Evolutionary conservation across 2,113 vertebrate genomes (phyloP).

Genomic region (Stegostoma tigrinum): DNA sequence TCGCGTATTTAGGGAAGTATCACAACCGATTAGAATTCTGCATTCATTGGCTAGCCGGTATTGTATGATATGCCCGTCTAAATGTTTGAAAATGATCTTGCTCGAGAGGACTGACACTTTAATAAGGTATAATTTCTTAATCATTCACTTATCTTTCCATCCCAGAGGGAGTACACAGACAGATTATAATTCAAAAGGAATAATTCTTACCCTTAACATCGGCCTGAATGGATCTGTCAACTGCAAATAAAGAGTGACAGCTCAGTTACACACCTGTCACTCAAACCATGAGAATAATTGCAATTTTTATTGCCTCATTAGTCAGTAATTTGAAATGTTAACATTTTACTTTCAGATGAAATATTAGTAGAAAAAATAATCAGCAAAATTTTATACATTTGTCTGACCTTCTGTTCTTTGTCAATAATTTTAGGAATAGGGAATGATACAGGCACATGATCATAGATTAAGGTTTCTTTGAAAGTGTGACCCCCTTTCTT

Average conservation of each 20-base stretch:
- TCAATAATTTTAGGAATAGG: background rate
- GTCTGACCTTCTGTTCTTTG: conserved; percentile 41
- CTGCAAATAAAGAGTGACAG: conserved; percentile 73
- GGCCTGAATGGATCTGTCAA: conserved; percentile 96
- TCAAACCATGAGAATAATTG: conserved; percentile 74
- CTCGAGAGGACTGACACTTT: conserved; percentile 1
- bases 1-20: background rate
- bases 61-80: background rate
- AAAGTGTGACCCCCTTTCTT: background rate
- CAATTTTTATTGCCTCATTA: conserved; percentile 69
- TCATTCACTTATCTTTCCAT: conserved; percentile 47
- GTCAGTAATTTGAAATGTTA: conserved; percentile 70
- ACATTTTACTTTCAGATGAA: conserved; percentile 76
- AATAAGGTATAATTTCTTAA: conserved; percentile 41
- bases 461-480: background rate
- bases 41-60: background rate
- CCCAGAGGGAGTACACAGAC: conserved; percentile 44
- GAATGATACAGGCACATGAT: background rate
- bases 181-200: conserved; percentile 45
- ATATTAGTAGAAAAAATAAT: conserved; percentile 63
- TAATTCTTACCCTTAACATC: conserved; percentile 88
- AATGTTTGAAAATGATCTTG: background rate
- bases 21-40: background rate
- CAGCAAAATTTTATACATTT: conserved; percentile 55
- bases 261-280: conserved; percentile 73